phyloP scores from a whole-genome alignment of 1,140 invertebrate species.

The Eriocheir sinensis region DNA sequence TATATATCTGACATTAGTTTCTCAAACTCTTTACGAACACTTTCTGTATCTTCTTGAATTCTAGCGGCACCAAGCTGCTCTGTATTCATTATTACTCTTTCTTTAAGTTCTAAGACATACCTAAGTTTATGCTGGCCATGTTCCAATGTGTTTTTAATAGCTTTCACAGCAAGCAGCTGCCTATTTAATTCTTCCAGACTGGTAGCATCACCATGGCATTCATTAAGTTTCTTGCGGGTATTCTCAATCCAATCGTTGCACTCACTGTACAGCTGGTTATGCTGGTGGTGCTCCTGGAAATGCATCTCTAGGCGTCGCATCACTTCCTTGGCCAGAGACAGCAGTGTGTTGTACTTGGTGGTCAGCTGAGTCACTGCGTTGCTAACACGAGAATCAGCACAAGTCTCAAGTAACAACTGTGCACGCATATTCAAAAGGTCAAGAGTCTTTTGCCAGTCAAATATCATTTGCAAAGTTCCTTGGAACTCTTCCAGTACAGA shows the following conservation, averaged over 20 bases:
- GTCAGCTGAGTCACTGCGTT: conserved; percentile 96
- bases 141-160: conserved; percentile 91
- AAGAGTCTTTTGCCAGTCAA: conserved; percentile 96
- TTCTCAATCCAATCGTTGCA: conserved; percentile 95
- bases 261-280: conserved; percentile 92
- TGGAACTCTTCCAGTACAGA: conserved; percentile 92
- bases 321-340: conserved; percentile 95
- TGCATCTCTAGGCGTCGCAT: conserved; percentile 94
- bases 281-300: conserved; percentile 87
- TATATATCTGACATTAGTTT: conserved; percentile 89
- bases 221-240: conserved; percentile 89
- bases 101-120: conserved; percentile 94
- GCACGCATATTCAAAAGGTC: conserved; percentile 96
- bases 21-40: conserved; percentile 93
- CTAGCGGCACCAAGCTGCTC: conserved; percentile 92
- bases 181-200: conserved; percentile 91
- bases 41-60: conserved; percentile 94
- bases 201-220: conserved; percentile 87
- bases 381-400: conserved; percentile 95
- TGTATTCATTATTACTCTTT: conserved; percentile 95
- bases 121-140: conserved; percentile 94
- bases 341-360: conserved; percentile 95
- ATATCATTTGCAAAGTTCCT: conserved; percentile 92
- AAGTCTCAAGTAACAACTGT: conserved; percentile 94
- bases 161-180: conserved; percentile 91